These are phyloP conservation scores for Ptiloglossa arizonensis DNA, from an alignment of 1,140 invertebrate genomes.

Conservation along the genomic window DNA sequence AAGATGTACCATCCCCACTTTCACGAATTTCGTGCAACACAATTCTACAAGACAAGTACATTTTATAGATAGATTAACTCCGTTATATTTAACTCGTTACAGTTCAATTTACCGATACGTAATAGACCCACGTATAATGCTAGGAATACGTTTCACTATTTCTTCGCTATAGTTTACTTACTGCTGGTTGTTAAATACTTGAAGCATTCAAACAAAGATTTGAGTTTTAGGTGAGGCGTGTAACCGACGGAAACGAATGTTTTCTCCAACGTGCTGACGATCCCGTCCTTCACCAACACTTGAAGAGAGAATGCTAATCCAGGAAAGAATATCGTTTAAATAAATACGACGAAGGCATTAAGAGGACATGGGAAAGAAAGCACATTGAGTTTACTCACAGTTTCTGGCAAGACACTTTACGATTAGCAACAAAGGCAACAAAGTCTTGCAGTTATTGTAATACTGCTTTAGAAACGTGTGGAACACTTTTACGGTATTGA, in stretches of 20 bases:
- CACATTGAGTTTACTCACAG: constrained; percentile 81
- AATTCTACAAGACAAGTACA: constrained; percentile 53
- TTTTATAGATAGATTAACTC: neutral
- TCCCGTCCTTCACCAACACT: constrained; percentile 85
- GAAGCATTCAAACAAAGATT: constrained; percentile 85
- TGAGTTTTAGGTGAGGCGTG: constrained; percentile 84
- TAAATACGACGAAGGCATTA: neutral
- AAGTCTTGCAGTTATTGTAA: constrained; percentile 83
- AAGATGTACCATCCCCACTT: constrained; percentile 83
- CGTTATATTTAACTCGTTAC: too few species aligned
- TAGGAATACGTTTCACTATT: too few species aligned
- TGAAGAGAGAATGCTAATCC: constrained; percentile 84
- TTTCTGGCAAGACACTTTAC: constrained; percentile 85
- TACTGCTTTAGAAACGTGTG: constrained; percentile 84
- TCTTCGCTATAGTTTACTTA: constrained; percentile 78
- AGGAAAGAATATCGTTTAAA: constrained; percentile 45
- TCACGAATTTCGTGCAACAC: constrained; percentile 85
- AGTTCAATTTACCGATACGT: too few species aligned
- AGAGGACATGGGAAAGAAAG: too few species aligned
- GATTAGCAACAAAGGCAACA: constrained; percentile 85
- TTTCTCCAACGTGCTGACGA: constrained; percentile 84
- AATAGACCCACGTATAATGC: too few species aligned
- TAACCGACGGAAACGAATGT: constrained; percentile 84
- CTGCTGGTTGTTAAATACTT: constrained; percentile 86
- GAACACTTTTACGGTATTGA: constrained; percentile 84